phyloP scores from a whole-genome alignment of 2,888 invertebrate species.

The Steinernema carpocapsae region DNA sequence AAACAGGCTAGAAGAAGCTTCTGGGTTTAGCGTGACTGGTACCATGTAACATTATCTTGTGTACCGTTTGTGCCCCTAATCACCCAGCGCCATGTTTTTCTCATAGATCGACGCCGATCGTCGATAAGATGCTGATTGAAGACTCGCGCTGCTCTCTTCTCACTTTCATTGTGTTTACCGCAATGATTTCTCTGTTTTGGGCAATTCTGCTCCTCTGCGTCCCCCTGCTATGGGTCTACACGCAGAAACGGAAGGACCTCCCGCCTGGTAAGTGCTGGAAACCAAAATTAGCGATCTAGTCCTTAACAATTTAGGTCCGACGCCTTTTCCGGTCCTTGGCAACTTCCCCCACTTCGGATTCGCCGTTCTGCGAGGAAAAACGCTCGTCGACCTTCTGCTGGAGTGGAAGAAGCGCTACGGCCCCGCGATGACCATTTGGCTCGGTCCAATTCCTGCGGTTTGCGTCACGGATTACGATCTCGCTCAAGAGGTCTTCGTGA shows the following conservation, averaged over 20 bases:
- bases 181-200: conserved; percentile 3
- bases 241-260: background rate
- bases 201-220: background rate
- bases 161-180: conserved; percentile 19
- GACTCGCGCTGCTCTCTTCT: too few species aligned
- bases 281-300: background rate
- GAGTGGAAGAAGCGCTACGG: conserved; percentile 22
- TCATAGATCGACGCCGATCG: too few species aligned
- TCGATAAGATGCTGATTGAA: too few species aligned
- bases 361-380: conserved; percentile 1
- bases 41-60: too few species aligned
- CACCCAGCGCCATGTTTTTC: too few species aligned
- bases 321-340: background rate
- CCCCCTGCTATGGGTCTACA: background rate
- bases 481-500: background rate
- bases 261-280: too few species aligned
- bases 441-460: conserved; percentile 1
- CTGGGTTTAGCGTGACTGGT: too few species aligned
- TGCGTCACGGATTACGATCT: conserved; percentile 27
- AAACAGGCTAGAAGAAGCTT: too few species aligned
- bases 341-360: conserved; percentile 23
- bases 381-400: background rate
- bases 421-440: conserved; percentile 31
- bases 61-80: too few species aligned
- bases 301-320: background rate